These are phyloP conservation scores for Acleris emargana DNA, from an alignment of 2,888 invertebrate genomes.

Conservation along the genomic window DNA sequence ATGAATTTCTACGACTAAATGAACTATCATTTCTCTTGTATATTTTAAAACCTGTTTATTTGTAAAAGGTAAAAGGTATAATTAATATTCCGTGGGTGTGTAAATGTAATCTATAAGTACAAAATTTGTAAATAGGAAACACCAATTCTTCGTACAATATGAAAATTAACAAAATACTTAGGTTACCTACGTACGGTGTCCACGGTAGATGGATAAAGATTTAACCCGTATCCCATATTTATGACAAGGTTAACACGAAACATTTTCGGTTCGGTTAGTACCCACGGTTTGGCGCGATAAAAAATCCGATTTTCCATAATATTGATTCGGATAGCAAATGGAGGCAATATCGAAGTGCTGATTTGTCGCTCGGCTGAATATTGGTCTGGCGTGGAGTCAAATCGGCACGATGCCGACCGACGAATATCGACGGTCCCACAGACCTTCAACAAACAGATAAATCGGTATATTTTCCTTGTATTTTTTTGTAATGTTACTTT, in stretches of 20 bases:
- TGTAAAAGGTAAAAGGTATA: neutral
- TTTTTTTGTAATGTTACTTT: no score
- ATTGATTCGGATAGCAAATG: slow-evolving; percentile 76
- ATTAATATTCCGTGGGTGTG: no score
- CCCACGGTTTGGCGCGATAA: slow-evolving; percentile 53
- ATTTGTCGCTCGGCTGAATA: slow-evolving; percentile 80
- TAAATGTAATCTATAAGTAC: no score
- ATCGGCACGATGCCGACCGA: slow-evolving; percentile 59
- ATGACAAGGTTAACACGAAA: slow-evolving; percentile 6
- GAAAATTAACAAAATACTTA: neutral
- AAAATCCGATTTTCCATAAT: slow-evolving; percentile 75
- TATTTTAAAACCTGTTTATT: neutral
- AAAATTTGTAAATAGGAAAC: no score
- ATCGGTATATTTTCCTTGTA: neutral
- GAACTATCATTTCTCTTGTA: neutral
- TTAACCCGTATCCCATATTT: neutral
- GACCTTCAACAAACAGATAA: slow-evolving; percentile 8
- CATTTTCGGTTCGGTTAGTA: slow-evolving; percentile 33
- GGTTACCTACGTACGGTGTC: neutral
- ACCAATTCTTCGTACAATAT: no score
- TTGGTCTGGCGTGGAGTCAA: slow-evolving; percentile 80
- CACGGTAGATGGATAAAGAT: neutral
- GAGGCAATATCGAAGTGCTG: slow-evolving; percentile 82
- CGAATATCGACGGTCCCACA: slow-evolving; percentile 23
- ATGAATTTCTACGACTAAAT: slow-evolving; percentile 10